Percentiles rank a stretch among this genome's conserved stretches.
Conservation (phyloP, 2,113 vertebrate genomes). For the Naja naja region DNA sequence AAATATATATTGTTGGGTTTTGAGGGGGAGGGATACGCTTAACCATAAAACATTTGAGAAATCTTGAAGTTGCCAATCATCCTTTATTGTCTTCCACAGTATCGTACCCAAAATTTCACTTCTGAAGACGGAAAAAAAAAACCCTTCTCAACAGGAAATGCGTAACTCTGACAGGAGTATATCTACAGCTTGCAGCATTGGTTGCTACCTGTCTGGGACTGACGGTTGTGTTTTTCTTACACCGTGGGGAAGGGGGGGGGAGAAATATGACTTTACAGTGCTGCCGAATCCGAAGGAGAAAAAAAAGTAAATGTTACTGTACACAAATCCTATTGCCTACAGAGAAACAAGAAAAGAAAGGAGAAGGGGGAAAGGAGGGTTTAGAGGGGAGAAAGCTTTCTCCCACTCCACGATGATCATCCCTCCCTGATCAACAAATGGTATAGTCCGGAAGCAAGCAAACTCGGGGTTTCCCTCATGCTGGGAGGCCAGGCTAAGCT, state of each 20-base stretch:
- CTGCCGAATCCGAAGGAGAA: not conserved
- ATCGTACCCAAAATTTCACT: not conserved
- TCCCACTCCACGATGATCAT: rapidly evolving
- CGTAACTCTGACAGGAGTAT: not conserved
- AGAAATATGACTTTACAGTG: rapidly evolving
- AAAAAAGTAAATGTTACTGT: not conserved
- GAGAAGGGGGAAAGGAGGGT: rapidly evolving
- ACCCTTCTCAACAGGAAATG: not conserved
- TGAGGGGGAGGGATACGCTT: not conserved
- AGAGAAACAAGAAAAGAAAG: not conserved
- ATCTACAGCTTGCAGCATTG: not conserved
- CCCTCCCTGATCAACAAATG: not conserved
- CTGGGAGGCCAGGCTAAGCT: not conserved
- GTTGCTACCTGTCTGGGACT: not conserved
- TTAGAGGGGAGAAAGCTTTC: rapidly evolving
- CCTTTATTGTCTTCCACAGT: not conserved
- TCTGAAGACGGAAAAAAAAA: not conserved
- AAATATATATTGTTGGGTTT: not conserved
- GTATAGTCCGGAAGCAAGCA: conserved; percentile 35
- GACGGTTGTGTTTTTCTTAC: rapidly evolving
- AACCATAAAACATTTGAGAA: not conserved
- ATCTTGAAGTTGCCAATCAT: not conserved
- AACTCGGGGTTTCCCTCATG: not conserved
- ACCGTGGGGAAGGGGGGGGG: rapidly evolving
- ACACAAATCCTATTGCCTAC: not conserved